These are phyloP conservation scores for Xiphorhynchus erythropygius DNA, from an alignment of 2,797 vertebrate species.

Conservation along the genomic window DNA sequence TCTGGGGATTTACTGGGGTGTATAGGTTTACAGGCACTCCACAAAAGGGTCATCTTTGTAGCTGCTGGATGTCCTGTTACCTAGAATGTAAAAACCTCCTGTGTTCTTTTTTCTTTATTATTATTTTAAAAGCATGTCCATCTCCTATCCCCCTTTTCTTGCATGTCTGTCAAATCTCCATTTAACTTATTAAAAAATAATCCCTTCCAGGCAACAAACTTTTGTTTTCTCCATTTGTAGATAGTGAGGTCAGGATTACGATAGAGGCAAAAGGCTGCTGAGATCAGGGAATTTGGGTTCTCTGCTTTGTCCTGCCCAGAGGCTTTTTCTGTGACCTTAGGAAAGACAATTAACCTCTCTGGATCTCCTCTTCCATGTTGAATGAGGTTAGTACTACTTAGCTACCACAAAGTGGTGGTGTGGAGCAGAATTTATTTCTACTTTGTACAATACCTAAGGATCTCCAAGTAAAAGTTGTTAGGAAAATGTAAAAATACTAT, in stretches of 20 bases:
- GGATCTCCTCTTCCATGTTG: conserved; percentile 16
- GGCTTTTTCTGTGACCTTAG: conserved; percentile 36
- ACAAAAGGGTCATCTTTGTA: neutral
- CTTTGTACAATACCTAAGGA: neutral
- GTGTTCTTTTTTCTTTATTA: neutral
- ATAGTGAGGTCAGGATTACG: neutral
- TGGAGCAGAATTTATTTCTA: conserved; percentile 52
- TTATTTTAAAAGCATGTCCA: neutral
- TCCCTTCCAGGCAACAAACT: conserved; percentile 14
- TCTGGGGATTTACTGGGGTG: accelerated
- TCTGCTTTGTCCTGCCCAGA: conserved; percentile 37
- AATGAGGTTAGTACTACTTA: conserved; percentile 28
- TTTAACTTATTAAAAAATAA: conserved; percentile 26
- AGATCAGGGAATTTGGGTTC: neutral
- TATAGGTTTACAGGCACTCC: neutral
- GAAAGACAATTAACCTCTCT: conserved; percentile 57
- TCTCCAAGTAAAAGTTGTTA: neutral
- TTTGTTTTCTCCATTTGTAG: conserved; percentile 25
- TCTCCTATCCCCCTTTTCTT: neutral
- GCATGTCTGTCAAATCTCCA: neutral
- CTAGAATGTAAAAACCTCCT: neutral
- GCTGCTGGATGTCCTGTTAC: neutral
- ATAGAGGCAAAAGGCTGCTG: neutral
- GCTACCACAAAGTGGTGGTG: conserved; percentile 53
- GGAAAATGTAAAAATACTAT: neutral